Evolutionary conservation across 2,888 invertebrate species (phyloP).

Genomic region (Acronicta psi): DNA sequence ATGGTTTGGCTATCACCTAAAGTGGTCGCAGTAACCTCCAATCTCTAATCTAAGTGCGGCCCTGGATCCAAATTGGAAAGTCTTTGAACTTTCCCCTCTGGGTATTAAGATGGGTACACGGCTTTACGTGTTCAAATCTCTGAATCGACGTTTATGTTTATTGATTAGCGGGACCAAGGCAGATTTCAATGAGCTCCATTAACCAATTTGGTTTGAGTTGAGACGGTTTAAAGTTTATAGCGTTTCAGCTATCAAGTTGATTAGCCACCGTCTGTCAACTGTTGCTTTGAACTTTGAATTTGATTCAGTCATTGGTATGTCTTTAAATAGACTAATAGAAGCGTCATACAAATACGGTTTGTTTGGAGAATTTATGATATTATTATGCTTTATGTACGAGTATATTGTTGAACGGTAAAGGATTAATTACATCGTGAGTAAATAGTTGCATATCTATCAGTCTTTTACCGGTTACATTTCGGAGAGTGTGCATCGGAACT

Average conservation of each 20-base stretch:
- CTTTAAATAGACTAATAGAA: background rate
- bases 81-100: conserved; percentile 82
- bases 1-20: conserved; percentile 46
- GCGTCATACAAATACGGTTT: too few species aligned
- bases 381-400: too few species aligned
- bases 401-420: too few species aligned
- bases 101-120: conserved; percentile 71
- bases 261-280: conserved; percentile 65
- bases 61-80: conserved; percentile 74
- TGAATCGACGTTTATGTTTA: conserved; percentile 85
- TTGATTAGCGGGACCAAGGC: conserved; percentile 80
- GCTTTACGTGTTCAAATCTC: conserved; percentile 78
- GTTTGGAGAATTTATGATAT: too few species aligned
- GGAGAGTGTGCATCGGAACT: too few species aligned
- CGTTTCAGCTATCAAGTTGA: conserved; percentile 72
- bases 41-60: conserved; percentile 59
- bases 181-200: conserved; percentile 85
- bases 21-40: conserved; percentile 18
- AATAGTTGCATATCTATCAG: too few species aligned
- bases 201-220: conserved; percentile 83
- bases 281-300: conserved; percentile 50
- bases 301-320: conserved; percentile 33
- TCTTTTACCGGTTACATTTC: too few species aligned
- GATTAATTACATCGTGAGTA: too few species aligned
- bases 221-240: conserved; percentile 77